These are phyloP conservation scores for Drosophila hydei DNA, from an alignment of 1,140 invertebrate genomes.

Conservation along the genomic window DNA sequence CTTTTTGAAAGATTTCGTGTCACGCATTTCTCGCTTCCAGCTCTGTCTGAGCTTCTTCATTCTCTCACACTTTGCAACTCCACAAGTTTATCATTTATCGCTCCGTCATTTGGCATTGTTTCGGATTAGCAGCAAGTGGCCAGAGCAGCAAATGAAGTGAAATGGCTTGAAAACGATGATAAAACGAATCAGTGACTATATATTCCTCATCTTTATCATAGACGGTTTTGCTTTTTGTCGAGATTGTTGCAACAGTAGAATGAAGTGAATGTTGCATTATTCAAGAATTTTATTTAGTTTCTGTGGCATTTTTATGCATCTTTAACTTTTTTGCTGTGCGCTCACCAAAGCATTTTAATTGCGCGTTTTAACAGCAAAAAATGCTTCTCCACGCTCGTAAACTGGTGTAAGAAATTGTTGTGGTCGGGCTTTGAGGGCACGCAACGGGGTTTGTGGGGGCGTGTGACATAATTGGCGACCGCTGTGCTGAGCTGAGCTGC, in stretches of 20 bases:
- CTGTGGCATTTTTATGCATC: slow-evolving; percentile 24
- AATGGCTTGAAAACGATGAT: slow-evolving; percentile 71
- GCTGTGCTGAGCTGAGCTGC: slow-evolving; percentile 17
- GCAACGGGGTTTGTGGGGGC: slow-evolving; percentile 14
- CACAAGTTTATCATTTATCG: slow-evolving; percentile 48
- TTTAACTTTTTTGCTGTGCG: slow-evolving; percentile 20
- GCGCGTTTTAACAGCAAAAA: slow-evolving; percentile 46
- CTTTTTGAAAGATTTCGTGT: not conserved
- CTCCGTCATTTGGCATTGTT: slow-evolving; percentile 50
- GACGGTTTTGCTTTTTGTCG: not conserved
- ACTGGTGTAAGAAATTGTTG: slow-evolving; percentile 62
- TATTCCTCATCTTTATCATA: slow-evolving; percentile 32
- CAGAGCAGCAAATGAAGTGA: slow-evolving; percentile 68
- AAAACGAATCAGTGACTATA: slow-evolving; percentile 62
- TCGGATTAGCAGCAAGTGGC: slow-evolving; percentile 30
- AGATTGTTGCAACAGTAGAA: slow-evolving; percentile 7
- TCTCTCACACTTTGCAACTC: slow-evolving; percentile 7
- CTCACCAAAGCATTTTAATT: slow-evolving; percentile 43
- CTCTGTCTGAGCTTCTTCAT: not conserved
- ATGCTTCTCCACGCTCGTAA: slow-evolving; percentile 66
- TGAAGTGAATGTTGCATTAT: slow-evolving; percentile 10
- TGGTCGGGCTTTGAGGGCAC: slow-evolving; percentile 1
- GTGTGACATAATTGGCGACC: slow-evolving; percentile 45
- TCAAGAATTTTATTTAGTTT: slow-evolving; percentile 13
- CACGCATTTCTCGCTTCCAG: not conserved